These are phyloP conservation scores for Argyresthia albistria DNA, from an alignment of 2,888 invertebrate genomes.

Conservation along the genomic window DNA sequence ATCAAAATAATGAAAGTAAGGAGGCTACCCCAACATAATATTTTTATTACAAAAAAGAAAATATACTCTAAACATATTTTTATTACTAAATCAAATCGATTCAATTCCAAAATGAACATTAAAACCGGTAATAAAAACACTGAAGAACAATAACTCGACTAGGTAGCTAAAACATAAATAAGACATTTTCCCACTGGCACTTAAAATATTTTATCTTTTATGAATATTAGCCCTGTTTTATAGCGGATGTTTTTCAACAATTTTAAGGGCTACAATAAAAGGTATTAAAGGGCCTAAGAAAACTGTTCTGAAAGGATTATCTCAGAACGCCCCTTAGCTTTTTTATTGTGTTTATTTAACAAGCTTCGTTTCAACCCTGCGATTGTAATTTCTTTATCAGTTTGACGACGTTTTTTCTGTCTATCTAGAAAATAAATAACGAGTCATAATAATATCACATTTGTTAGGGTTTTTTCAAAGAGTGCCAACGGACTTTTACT, in stretches of 20 bases:
- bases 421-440: too few species aligned
- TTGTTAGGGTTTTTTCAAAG: too few species aligned
- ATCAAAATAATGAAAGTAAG: too few species aligned
- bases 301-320: constrained; percentile 45
- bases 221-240: constrained; percentile 65
- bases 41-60: neutral
- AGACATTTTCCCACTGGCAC: constrained; percentile 49
- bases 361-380: constrained; percentile 5
- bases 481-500: too few species aligned
- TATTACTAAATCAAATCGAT: constrained; percentile 3
- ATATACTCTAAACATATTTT: neutral
- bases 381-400: neutral
- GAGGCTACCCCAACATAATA: too few species aligned
- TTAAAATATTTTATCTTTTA: constrained; percentile 69
- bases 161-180: constrained; percentile 37
- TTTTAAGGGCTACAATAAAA: constrained; percentile 41
- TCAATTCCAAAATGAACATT: constrained; percentile 1
- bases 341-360: constrained; percentile 39
- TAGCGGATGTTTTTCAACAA: constrained; percentile 39
- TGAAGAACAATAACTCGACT: constrained; percentile 53
- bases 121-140: constrained; percentile 38
- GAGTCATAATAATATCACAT: too few species aligned
- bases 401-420: too few species aligned
- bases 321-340: constrained; percentile 25
- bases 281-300: constrained; percentile 41